Base-by-base conservation (phyloP, 2,797 vertebrate genomes). In the Lagorchestes hirsutus region DNA sequence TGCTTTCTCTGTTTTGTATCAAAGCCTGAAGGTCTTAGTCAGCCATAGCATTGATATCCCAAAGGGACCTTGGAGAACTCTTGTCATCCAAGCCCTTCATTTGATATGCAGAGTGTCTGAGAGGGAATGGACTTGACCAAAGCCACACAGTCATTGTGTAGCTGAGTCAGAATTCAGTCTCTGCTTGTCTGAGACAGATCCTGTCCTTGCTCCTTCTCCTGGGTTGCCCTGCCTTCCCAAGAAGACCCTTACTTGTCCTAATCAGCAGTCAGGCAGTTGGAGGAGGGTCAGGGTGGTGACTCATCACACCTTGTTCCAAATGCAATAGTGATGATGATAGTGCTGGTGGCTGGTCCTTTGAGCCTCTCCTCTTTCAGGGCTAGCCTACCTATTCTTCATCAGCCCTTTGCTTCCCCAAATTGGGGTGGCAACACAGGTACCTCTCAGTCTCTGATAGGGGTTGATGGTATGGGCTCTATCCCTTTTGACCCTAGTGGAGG, bases 131-230 rank as follows among this genome's bases (percentile, higher is more conserved):
- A 67, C 62, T 58, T 96, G 24, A 22, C 55, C 58, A 62, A 96
- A 57, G 67, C 59, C 57, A 59, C 57, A 74, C 24, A 34, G 34
- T 34, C 59, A 94, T 31, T 91, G 50, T 14, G 59, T 59, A 93
- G 31, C 14, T 62, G 54, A 95, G 62, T 34, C 91, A 93, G 29
- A n/a, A 97, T 91, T 93, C 94, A 52, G 91, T 92, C 55, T 54
- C n/a, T 92, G 34, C n/a, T 96, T n/a, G 55, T 94, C 90, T 92
- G n/a, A 67, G 46, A 27, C 54, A 94, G 93, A 96, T 55, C 40
- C 74, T 16, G 46, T 94, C 34, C 52, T 67, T 67, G 14, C 14
- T 67, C 4, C 14, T 62, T 57, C 22, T 59, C 62, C 34, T 67
- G 34, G 34, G 62, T 16, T 67, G 14, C 13, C 31, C 31, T 18